phyloP scores from a whole-genome alignment of 1,140 invertebrate species.

The Polypedilum pembai region DNA sequence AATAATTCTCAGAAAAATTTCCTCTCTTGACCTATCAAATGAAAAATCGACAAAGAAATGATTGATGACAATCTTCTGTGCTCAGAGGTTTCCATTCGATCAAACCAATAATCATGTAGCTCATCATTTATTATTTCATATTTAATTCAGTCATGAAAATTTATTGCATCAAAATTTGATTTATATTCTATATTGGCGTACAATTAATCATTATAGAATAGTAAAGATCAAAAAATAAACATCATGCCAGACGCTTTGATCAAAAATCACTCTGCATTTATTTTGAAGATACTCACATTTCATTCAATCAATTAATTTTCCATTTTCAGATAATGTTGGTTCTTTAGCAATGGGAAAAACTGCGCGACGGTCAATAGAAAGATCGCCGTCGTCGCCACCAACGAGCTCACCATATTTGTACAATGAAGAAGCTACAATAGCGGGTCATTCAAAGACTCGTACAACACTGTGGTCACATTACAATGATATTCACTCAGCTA shows the following conservation, averaged over 20 bases:
- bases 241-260: background rate
- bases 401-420: slow-evolving; percentile 31
- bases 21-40: background rate
- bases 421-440: slow-evolving; percentile 30
- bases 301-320: background rate
- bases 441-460: background rate
- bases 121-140: background rate
- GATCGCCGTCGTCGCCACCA: slow-evolving; percentile 38
- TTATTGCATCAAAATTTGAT: background rate
- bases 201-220: slow-evolving; percentile 1
- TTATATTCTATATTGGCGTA: background rate
- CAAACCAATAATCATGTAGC: background rate
- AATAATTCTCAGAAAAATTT: background rate
- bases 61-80: background rate
- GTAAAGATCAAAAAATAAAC: background rate
- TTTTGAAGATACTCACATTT: background rate
- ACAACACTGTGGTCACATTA: background rate
- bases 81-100: background rate
- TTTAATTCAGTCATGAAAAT: background rate
- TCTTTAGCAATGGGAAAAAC: slow-evolving; percentile 44
- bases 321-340: slow-evolving; percentile 34
- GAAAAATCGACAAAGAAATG: background rate
- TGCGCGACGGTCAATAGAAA: slow-evolving; percentile 40
- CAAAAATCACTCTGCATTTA: background rate
- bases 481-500: background rate